Conservation (phyloP, 2,888 invertebrate species). For the Zelleria hepariella region DNA sequence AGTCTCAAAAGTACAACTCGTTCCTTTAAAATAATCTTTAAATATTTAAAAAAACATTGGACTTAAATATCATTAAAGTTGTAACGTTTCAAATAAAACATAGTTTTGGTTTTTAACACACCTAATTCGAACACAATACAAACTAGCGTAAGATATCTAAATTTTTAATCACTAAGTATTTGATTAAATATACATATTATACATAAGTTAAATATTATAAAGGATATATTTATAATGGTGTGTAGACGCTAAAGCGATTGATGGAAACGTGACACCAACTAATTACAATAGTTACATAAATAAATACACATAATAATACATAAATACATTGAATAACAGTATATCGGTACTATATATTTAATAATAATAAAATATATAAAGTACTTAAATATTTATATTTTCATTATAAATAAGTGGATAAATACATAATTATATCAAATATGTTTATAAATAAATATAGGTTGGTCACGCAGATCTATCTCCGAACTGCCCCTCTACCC, state of each 20-base stretch:
- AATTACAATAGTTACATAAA: not conserved
- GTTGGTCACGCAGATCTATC: constrained; percentile 10
- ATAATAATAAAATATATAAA: not conserved
- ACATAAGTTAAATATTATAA: too few species aligned
- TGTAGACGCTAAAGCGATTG: too few species aligned
- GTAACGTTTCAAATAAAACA: not conserved
- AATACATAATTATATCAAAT: constrained; percentile 11
- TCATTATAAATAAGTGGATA: constrained; percentile 5
- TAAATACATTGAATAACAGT: not conserved
- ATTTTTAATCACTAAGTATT: not conserved
- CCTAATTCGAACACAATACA: constrained; percentile 2
- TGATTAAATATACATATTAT: not conserved
- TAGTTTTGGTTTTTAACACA: not conserved
- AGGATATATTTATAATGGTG: too few species aligned
- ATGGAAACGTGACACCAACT: too few species aligned
- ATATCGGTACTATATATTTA: not conserved
- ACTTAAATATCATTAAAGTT: not conserved
- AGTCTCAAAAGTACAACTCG: not conserved
- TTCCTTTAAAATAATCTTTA: not conserved
- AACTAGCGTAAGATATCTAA: constrained; percentile 6
- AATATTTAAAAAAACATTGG: not conserved
- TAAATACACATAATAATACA: not conserved
- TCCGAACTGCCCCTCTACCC: too few species aligned
- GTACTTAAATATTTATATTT: not conserved
- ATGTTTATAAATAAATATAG: constrained; percentile 5